Conservation (phyloP, 2,888 invertebrate genomes). For the Lasius platythorax region DNA sequence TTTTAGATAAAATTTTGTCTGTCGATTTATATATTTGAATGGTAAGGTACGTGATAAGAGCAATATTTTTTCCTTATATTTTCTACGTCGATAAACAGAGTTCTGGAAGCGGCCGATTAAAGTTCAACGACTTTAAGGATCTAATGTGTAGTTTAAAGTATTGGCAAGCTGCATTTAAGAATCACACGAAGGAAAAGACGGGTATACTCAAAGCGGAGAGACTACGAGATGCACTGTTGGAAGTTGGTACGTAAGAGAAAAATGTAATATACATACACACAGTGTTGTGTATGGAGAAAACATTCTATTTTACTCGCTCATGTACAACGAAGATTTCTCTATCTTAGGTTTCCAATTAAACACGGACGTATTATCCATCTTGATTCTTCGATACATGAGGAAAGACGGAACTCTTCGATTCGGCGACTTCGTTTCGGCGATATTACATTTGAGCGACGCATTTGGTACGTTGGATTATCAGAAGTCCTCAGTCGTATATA, state of each 20-base stretch:
- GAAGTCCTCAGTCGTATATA: background rate
- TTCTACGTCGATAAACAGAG: constrained; percentile 86
- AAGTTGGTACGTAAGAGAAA: constrained; percentile 89
- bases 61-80: constrained; percentile 61
- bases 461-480: constrained; percentile 89
- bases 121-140: constrained; percentile 95
- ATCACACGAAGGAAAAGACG: constrained; percentile 96
- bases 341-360: constrained; percentile 92
- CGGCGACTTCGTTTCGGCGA: constrained; percentile 96
- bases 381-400: constrained; percentile 95
- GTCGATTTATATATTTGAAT: background rate
- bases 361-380: constrained; percentile 93
- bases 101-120: constrained; percentile 92
- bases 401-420: constrained; percentile 97
- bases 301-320: background rate
- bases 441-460: constrained; percentile 95
- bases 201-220: constrained; percentile 95
- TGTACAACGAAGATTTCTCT: constrained; percentile 49
- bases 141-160: constrained; percentile 96
- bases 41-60: background rate
- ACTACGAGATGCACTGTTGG: constrained; percentile 93
- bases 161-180: constrained; percentile 96
- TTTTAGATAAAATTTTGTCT: constrained; percentile 17
- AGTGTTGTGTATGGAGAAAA: background rate
- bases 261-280: background rate